phyloP scores from a whole-genome alignment of 1,140 invertebrate species.

The Diuraphis noxia region DNA sequence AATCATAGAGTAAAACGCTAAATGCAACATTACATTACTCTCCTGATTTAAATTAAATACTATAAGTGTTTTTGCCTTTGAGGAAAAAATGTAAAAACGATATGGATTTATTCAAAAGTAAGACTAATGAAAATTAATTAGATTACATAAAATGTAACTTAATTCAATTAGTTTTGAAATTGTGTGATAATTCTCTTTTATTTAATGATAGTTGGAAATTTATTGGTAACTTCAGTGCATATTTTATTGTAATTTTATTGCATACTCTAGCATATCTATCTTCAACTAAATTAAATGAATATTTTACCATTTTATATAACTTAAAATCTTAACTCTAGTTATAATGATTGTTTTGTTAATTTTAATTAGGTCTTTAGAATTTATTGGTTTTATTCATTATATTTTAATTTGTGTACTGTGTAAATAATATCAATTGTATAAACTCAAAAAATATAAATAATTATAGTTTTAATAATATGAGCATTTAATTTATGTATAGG shows the following conservation, averaged over 20 bases:
- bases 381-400: neutral
- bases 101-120: neutral
- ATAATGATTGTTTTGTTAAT: neutral
- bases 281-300: neutral
- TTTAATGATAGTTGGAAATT: neutral
- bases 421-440: neutral
- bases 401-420: neutral
- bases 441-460: conserved; percentile 11
- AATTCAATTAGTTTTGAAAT: neutral
- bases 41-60: neutral
- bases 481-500: conserved; percentile 9
- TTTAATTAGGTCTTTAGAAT: neutral
- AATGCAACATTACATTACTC: neutral
- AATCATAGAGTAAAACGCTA: too few relatives aligned
- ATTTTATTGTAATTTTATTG: neutral
- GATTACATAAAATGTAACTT: neutral
- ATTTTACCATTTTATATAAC: neutral
- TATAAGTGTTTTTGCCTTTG: neutral
- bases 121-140: neutral
- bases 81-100: neutral
- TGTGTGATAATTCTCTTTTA: neutral
- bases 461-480: neutral
- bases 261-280: neutral
- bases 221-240: neutral
- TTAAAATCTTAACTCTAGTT: neutral